These are phyloP conservation scores for fruit fly (Drosophila melanogaster) DNA, from an alignment of 1,140 invertebrate species.

Conservation along the genomic window DNA sequence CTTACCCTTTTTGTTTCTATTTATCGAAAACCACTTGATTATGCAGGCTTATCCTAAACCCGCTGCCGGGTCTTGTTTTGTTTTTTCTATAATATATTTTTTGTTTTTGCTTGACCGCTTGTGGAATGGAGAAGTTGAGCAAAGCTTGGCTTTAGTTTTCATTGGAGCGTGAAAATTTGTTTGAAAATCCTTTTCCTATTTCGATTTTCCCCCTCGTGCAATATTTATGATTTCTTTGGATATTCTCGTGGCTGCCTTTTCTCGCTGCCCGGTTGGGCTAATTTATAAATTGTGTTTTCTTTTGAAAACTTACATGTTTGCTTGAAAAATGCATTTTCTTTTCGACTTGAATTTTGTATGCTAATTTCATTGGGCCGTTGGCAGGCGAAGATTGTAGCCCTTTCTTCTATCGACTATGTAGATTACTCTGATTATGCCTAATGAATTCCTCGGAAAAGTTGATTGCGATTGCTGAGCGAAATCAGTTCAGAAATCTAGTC, in stretches of 20 bases:
- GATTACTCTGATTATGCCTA: constrained; percentile 4
- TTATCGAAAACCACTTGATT: constrained; percentile 83
- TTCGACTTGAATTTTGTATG: constrained; percentile 22
- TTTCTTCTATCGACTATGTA: neutral
- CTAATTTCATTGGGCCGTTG: constrained; percentile 20
- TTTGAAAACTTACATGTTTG: constrained; percentile 44
- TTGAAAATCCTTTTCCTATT: constrained; percentile 70
- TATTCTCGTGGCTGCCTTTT: constrained; percentile 13
- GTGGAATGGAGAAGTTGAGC: neutral
- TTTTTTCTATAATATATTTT: constrained; percentile 49
- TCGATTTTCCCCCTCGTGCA: constrained; percentile 41
- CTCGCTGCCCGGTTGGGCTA: constrained; percentile 33
- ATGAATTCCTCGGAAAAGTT: constrained; percentile 28
- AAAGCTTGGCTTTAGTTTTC: constrained; percentile 52
- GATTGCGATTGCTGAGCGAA: constrained; percentile 19
- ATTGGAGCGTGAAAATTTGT: constrained; percentile 72
- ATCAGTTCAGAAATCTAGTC: constrained; percentile 4
- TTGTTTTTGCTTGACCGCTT: constrained; percentile 29
- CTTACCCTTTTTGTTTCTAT: constrained; percentile 62
- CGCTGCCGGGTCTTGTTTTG: constrained; percentile 40
- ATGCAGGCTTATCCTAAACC: constrained; percentile 76
- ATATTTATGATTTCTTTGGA: constrained; percentile 71
- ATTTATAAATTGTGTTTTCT: constrained; percentile 78
- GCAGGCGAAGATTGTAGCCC: constrained; percentile 1
- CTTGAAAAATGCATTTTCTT: constrained; percentile 49